Evolutionary conservation across 2,113 vertebrate species (phyloP), one percentile per base, ranked within the genome.

Genomic region (Fregetta grallaria): DNA sequence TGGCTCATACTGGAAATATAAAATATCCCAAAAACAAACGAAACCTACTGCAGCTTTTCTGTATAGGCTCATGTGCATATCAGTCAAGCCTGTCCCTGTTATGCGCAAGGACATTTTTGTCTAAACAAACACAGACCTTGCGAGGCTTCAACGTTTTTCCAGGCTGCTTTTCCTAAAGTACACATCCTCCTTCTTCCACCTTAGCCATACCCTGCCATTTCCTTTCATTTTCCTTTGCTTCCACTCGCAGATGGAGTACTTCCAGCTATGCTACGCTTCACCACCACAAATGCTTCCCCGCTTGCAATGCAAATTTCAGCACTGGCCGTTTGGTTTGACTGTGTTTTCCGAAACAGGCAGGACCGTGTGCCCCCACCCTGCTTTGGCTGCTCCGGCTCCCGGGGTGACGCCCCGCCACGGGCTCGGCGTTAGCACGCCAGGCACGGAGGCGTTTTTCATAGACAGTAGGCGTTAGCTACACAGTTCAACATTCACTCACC

Each of bases 1-100:
- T 22, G 19, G 72, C 59, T 80, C 29, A 47, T 13, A 44, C 30
- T 77, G n/a, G 70, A 88, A 86, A 80, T 13, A 42, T 3, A 42
- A 45, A 74, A 18, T n/a, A 68, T 6, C 55, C 74, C 44, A 44
- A 30, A 50, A 80, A 50, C 19, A 23, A 29, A 10, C 1, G 36
- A 45, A 62, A 40, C 11, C 3, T 7, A 25, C 16, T 2, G 7
- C n/a, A 36, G 56, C 52, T 30, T 63, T 40, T 45, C 74, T 71
- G 32, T 7, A 44, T 5, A 27, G 58, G 20, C 40, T 63, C 8
- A 1, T 3, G 16, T 19, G 42, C 22, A 0, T 5, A 7, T 10
- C 19, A 13, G n/a, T 4, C 49, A 63, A 2, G 50, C 17, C 50
- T 3, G n/a, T 7, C 22, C 36, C 55, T 40, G 3, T 5, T 6